Evolutionary conservation across 2,888 invertebrate genomes (phyloP), one percentile per base, ranked within the genome.

Genomic region (Drosophila dives): DNA sequence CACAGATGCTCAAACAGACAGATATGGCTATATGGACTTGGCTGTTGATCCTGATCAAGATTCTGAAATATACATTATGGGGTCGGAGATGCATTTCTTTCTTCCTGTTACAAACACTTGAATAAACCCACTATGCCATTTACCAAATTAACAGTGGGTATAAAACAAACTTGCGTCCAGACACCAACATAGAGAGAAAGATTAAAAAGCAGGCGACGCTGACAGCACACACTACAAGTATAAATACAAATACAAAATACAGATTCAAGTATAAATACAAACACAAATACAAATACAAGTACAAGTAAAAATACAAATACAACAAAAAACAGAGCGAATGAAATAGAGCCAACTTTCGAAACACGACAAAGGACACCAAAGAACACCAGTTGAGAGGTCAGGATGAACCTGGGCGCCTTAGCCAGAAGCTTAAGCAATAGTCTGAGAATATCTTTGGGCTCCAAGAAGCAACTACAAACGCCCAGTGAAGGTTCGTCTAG

Each of bases 331-430:
- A 56, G 56, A 58, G 54, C 48, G 58, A 61, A 23, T 45, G 50
- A 64, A 68, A 53, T 34, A 59, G 56, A 53, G 61, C 42, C 45
- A 70, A 65, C 59, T 75, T 70, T 69, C 20, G 33, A 58, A 59
- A 75, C 72, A 71, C 60, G 40, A 38, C 62, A 42, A 48, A 64
- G 38, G 26, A 75, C 75, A 71, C 73, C 42, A 38, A 17, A 8
- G 17, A 12, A 55, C 38, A 40, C 72, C 68, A 65, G 53, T 55
- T 54, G 65, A 56, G 50, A 73, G 62, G 66, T 45, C 73, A 86
- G 79, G 51, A 89, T 89, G 89, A 85, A 72, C 75, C 70, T 84
- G 62, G 67, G 74, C 48, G 75, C 73, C 23, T 59, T 89, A 26
- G 87, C 77, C 66, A 84, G 66, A 69, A 81, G 72, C 68, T 58